These are phyloP conservation scores for Tetanocera ferruginea DNA, from an alignment of 2,888 invertebrate species.

Conservation along the genomic window DNA sequence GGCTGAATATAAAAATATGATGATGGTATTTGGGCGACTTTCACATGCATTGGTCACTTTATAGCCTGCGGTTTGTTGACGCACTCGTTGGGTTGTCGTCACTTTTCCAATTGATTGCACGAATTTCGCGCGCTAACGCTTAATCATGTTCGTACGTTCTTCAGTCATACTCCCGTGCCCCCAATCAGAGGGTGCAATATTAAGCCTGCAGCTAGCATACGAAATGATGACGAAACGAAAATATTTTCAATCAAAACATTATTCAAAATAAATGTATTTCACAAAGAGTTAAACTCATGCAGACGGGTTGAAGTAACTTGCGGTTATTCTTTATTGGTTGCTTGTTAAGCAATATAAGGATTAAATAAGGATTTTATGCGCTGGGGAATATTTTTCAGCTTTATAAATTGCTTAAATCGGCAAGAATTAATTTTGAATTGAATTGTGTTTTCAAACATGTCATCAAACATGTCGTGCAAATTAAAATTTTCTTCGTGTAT, in stretches of 20 bases:
- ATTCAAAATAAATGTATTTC: constrained; percentile 31
- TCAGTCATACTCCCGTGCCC: not conserved
- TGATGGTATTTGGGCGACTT: not conserved
- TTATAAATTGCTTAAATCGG: too few species aligned
- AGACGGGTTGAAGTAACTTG: not conserved
- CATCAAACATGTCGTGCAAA: not conserved
- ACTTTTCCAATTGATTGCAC: constrained; percentile 29
- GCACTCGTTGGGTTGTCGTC: constrained; percentile 23
- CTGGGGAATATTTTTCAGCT: too few species aligned
- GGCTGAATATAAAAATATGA: too few species aligned
- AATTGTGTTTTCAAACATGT: not conserved
- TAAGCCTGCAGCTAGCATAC: constrained; percentile 15
- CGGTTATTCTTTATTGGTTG: not conserved
- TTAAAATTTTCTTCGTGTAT: not conserved
- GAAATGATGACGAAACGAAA: constrained; percentile 13
- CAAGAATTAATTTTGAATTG: too few species aligned
- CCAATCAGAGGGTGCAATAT: constrained; percentile 25
- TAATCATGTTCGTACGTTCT: not conserved
- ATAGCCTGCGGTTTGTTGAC: constrained; percentile 11
- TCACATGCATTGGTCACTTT: not conserved
- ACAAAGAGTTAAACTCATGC: not conserved
- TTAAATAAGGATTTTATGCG: too few species aligned
- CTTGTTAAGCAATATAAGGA: constrained; percentile 5
- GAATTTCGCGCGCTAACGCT: constrained; percentile 32
- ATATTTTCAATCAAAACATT: constrained; percentile 37